Evolutionary conservation across 2,797 vertebrate species (phyloP).

Genomic region (Rachycentron canadum): DNA sequence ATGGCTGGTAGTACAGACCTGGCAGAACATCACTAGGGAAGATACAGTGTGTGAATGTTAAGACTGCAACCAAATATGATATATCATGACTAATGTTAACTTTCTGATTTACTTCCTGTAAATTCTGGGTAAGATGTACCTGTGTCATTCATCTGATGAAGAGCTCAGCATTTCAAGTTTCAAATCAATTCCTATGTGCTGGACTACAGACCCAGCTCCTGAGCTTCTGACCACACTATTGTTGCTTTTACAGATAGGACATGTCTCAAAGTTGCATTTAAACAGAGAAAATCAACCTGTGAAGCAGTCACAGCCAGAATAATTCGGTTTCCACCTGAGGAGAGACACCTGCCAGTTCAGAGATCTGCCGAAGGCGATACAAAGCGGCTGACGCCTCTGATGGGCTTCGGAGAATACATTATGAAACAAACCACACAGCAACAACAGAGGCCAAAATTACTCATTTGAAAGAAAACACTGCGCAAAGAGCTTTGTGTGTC

Average conservation of each 20-base stretch:
- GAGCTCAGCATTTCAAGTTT: background rate
- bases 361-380: slow-evolving; percentile 63
- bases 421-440: slow-evolving; percentile 37
- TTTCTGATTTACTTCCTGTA: slow-evolving; percentile 1
- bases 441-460: slow-evolving; percentile 33
- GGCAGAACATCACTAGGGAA: background rate
- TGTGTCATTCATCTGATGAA: background rate
- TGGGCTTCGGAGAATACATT: slow-evolving; percentile 57
- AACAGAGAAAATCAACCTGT: slow-evolving; percentile 38
- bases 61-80: slow-evolving; percentile 21
- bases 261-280: slow-evolving; percentile 19
- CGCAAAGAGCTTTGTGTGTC: slow-evolving; percentile 34
- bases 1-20: slow-evolving; percentile 38
- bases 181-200: background rate
- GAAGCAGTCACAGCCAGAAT: slow-evolving; percentile 18
- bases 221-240: background rate
- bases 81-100: background rate
- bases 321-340: slow-evolving; percentile 48
- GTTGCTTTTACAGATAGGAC: slow-evolving; percentile 3
- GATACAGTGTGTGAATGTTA: background rate
- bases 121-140: background rate
- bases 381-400: slow-evolving; percentile 66
- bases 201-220: background rate
- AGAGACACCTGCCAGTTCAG: slow-evolving; percentile 51
- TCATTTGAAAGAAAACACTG: slow-evolving; percentile 43